A percentile compares a stretch with the other conserved stretches of the same genome.
Evolutionary conservation across 2,888 invertebrate genomes (phyloP).

Genomic region (Drosophila buzzatii): DNA sequence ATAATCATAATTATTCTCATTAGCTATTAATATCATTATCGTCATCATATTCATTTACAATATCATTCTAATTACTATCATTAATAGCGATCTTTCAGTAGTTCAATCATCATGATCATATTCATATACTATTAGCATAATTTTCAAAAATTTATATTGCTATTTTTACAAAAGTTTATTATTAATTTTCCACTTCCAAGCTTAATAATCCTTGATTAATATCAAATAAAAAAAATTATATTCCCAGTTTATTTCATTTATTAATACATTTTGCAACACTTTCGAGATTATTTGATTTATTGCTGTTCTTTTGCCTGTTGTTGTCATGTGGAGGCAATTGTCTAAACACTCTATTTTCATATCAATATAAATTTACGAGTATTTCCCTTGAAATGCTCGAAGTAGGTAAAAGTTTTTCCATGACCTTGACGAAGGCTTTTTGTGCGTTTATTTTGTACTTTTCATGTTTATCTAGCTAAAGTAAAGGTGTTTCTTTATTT

Average conservation of each 20-base stretch:
- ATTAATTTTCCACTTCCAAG: not conserved
- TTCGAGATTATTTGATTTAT: constrained; percentile 3
- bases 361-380: constrained; percentile 37
- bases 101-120: not conserved
- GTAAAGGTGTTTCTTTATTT: constrained; percentile 24
- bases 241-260: not conserved
- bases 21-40: not conserved
- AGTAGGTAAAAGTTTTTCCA: constrained; percentile 40
- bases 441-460: constrained; percentile 45
- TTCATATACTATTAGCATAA: not conserved
- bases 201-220: not conserved
- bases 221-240: not conserved
- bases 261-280: not conserved
- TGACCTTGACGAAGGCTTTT: constrained; percentile 60
- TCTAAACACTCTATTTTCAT: constrained; percentile 21
- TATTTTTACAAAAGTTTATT: not conserved
- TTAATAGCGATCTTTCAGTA: not conserved
- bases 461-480: constrained; percentile 37
- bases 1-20: not conserved
- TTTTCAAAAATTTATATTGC: not conserved
- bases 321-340: constrained; percentile 15
- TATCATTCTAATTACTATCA: not conserved
- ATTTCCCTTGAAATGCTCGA: not conserved
- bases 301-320: not conserved
- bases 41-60: too few species aligned